Conservation (phyloP, 2,113 vertebrate genomes). For the Hemichromis elongatus region DNA sequence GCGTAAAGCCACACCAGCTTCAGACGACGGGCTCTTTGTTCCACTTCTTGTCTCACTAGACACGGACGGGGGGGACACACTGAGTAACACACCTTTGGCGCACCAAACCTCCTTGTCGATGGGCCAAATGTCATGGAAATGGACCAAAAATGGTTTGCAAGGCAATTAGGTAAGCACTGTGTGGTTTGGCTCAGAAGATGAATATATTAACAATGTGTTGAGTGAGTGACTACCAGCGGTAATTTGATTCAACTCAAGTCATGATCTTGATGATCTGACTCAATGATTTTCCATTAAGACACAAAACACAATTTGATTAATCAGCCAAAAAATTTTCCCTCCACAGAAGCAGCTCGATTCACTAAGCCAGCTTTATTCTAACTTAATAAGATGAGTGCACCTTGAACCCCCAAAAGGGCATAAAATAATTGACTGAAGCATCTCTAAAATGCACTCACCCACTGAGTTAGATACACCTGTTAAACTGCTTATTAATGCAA, state of each 20-base stretch:
- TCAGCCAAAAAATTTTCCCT: neutral
- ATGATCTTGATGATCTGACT: neutral
- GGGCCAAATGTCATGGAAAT: constrained; percentile 13
- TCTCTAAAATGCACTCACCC: neutral
- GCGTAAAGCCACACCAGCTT: constrained; percentile 70
- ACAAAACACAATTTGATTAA: neutral
- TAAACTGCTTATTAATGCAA: neutral
- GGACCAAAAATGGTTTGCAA: constrained; percentile 7
- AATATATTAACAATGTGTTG: neutral
- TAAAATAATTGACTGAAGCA: neutral
- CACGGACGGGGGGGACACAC: constrained; percentile 15
- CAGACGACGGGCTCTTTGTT: constrained; percentile 61
- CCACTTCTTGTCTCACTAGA: constrained; percentile 52
- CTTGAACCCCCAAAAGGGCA: neutral
- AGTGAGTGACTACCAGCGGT: neutral
- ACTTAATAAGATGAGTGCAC: neutral
- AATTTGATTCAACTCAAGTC: neutral
- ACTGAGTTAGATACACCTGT: neutral
- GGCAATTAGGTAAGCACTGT: constrained; percentile 32
- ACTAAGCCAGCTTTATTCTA: neutral
- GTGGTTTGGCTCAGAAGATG: constrained; percentile 29
- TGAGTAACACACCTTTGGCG: constrained; percentile 28
- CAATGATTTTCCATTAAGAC: neutral
- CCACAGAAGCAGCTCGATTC: neutral
- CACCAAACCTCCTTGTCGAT: constrained; percentile 6